Conservation (phyloP, 2,797 vertebrate genomes). For the Neosilurus mollespiculum region DNA sequence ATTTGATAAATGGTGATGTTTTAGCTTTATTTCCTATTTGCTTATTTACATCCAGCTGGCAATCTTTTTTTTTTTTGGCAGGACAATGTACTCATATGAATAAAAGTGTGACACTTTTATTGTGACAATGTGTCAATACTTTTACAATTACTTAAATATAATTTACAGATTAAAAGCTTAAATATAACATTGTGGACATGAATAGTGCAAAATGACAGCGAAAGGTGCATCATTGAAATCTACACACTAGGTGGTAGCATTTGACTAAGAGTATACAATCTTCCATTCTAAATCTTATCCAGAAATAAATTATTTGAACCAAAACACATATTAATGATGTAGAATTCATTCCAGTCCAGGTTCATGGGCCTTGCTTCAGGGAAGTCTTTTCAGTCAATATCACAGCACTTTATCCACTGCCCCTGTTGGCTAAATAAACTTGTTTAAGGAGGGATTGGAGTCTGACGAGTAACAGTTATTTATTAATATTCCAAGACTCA, state of each 20-base stretch:
- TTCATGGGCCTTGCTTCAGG: background rate
- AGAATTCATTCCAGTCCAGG: background rate
- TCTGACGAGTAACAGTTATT: background rate
- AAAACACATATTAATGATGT: background rate
- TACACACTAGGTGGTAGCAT: conserved; percentile 58
- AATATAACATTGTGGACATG: background rate
- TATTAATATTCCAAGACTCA: no score
- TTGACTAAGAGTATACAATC: conserved; percentile 3
- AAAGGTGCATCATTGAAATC: background rate
- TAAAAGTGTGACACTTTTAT: background rate
- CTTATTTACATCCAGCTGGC: no score
- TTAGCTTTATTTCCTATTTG: no score
- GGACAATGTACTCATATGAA: background rate
- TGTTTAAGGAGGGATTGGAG: background rate
- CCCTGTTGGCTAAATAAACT: background rate
- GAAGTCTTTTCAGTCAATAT: background rate
- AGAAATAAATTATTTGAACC: background rate
- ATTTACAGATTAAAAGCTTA: background rate
- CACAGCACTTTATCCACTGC: background rate
- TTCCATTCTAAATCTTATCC: background rate
- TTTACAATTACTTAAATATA: background rate
- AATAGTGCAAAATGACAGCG: no score
- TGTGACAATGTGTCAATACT: background rate
- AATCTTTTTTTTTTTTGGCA: no score
- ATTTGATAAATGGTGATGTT: no score